phyloP scores from a whole-genome alignment of 2,797 vertebrate species.

The Cyprinella venusta region DNA sequence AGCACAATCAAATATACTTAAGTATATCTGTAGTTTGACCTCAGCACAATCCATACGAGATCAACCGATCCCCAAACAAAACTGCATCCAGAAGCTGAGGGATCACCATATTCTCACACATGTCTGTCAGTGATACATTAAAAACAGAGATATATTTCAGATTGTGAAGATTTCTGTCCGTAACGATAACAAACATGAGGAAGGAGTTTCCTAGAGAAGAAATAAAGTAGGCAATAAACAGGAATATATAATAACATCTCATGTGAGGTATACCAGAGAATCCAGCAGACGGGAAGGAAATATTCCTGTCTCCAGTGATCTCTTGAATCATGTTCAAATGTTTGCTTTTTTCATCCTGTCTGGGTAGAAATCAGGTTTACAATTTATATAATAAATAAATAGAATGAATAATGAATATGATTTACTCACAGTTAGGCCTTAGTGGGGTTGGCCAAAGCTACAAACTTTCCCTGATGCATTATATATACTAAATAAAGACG shows the following conservation, averaged over 20 bases:
- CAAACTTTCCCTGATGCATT: background rate
- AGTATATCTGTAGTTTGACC: too few species aligned
- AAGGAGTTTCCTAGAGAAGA: conserved; percentile 65
- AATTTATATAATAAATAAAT: background rate
- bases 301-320: conserved; percentile 19
- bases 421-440: background rate
- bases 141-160: conserved; percentile 47
- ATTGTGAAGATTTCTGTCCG: conserved; percentile 62
- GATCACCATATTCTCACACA: conserved; percentile 68
- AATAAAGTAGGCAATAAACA: conserved; percentile 66
- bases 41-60: conserved; percentile 44
- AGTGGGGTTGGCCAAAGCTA: background rate
- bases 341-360: background rate
- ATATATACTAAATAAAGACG: background rate
- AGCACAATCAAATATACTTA: too few species aligned
- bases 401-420: background rate
- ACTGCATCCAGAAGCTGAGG: conserved; percentile 58
- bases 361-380: background rate
- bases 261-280: conserved; percentile 55
- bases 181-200: conserved; percentile 65
- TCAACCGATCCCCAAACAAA: conserved; percentile 39
- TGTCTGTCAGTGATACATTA: conserved; percentile 67
- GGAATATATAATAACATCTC: conserved; percentile 54
- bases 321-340: background rate
- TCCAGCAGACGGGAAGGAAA: conserved; percentile 59